Percentiles rank a stretch among this genome's conserved stretches.
phyloP scores from a whole-genome alignment of 2,888 invertebrate genomes.

The Lapara coniferarum region DNA sequence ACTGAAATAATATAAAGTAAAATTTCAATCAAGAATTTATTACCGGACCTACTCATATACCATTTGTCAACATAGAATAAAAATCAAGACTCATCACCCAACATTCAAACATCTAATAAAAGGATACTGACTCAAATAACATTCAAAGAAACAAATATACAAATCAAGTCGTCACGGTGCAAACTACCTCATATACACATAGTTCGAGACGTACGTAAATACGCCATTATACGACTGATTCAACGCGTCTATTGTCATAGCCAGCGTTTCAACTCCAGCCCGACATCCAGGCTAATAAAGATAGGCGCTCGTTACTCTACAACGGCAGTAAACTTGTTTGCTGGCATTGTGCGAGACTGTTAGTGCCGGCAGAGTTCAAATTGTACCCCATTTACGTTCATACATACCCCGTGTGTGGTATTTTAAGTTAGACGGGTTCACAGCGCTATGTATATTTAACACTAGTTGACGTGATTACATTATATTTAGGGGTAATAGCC shows the following conservation, averaged over 20 bases:
- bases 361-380: conserved; percentile 9
- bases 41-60: too few relatives aligned
- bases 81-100: not conserved
- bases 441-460: not conserved
- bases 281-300: conserved; percentile 15
- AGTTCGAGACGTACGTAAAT: not conserved
- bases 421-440: not conserved
- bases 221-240: conserved; percentile 11
- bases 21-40: too few relatives aligned
- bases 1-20: too few relatives aligned
- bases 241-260: not conserved
- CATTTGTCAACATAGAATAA: too few relatives aligned
- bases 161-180: not conserved
- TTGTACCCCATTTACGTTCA: not conserved
- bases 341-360: conserved; percentile 9
- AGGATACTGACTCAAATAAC: not conserved
- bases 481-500: not conserved
- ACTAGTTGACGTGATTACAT: not conserved
- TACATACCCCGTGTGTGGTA: not conserved
- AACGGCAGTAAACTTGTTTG: conserved; percentile 18
- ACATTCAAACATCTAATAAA: not conserved
- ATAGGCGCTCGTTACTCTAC: conserved; percentile 17
- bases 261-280: not conserved
- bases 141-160: not conserved
- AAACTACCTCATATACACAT: not conserved